These are phyloP conservation scores for Sisor rabdophorus DNA, from an alignment of 2,113 vertebrate species.

Conservation along the genomic window DNA sequence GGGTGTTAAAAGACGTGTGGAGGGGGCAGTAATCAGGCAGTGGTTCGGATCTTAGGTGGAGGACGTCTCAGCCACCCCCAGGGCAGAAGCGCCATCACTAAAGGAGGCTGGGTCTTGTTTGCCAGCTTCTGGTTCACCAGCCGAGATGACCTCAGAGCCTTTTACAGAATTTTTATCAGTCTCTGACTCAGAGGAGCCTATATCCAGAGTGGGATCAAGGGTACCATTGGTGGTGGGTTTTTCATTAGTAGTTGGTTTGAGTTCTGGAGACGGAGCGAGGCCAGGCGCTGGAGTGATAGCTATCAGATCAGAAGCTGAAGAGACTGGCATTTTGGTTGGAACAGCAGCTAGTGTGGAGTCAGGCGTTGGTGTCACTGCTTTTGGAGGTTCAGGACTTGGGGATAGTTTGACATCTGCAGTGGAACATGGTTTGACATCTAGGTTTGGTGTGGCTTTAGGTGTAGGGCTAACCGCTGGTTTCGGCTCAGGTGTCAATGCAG, in stretches of 20 bases:
- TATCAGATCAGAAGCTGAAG: conserved; percentile 29
- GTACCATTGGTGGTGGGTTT: conserved; percentile 66
- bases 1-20: conserved; percentile 49
- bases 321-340: conserved; percentile 23
- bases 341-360: conserved; percentile 22
- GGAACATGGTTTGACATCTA: conserved; percentile 28
- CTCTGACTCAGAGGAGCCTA: conserved; percentile 59
- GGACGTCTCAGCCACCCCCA: conserved; percentile 54
- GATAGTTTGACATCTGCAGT: conserved; percentile 34
- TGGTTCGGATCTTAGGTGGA: conserved; percentile 59
- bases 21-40: conserved; percentile 25
- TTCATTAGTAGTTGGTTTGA: conserved; percentile 50
- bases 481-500: conserved; percentile 42
- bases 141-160: conserved; percentile 53
- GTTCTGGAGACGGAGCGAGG: conserved; percentile 21
- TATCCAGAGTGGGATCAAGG: conserved; percentile 56
- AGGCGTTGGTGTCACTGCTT: conserved; percentile 32
- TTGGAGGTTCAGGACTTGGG: conserved; percentile 34
- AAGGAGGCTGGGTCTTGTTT: conserved; percentile 25
- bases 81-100: conserved; percentile 50
- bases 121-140: conserved; percentile 42
- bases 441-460: conserved; percentile 3
- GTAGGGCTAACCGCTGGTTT: conserved; percentile 27
- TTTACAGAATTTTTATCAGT: conserved; percentile 53
- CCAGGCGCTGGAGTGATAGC: conserved; percentile 27